phyloP scores from a whole-genome alignment of 2,797 vertebrate genomes.

The Sebastes hopkinsi region DNA sequence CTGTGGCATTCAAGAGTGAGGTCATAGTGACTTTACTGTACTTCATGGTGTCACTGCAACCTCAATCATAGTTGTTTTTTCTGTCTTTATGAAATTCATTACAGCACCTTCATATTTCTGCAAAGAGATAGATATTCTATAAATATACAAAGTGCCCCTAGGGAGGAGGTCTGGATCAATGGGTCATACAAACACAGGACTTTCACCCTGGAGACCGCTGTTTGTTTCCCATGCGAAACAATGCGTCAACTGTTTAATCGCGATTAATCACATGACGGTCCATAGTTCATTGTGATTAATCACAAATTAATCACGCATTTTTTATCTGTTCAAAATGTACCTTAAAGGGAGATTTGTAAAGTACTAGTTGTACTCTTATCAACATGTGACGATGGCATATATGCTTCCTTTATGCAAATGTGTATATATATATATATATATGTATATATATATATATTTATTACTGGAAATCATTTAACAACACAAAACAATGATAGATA shows the following conservation, averaged over 20 bases:
- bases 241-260: background rate
- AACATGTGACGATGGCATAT: too few species aligned
- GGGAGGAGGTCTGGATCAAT: background rate
- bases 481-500: too few species aligned
- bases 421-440: too few species aligned
- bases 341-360: too few species aligned
- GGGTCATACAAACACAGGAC: background rate
- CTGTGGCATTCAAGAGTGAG: background rate
- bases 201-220: background rate
- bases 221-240: background rate
- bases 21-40: background rate
- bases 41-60: background rate
- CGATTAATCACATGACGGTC: too few species aligned
- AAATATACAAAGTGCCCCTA: background rate
- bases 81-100: background rate
- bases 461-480: too few species aligned
- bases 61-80: background rate
- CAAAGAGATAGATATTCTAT: background rate
- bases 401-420: too few species aligned
- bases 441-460: too few species aligned
- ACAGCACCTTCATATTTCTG: background rate
- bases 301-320: too few species aligned
- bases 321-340: too few species aligned
- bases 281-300: too few species aligned
- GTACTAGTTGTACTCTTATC: too few species aligned